Percentiles rank a stretch among this genome's conserved stretches.
These are phyloP conservation scores for Xestoiulus laeticollis DNA, from an alignment of 2,888 invertebrate genomes.

Conservation along the genomic window DNA sequence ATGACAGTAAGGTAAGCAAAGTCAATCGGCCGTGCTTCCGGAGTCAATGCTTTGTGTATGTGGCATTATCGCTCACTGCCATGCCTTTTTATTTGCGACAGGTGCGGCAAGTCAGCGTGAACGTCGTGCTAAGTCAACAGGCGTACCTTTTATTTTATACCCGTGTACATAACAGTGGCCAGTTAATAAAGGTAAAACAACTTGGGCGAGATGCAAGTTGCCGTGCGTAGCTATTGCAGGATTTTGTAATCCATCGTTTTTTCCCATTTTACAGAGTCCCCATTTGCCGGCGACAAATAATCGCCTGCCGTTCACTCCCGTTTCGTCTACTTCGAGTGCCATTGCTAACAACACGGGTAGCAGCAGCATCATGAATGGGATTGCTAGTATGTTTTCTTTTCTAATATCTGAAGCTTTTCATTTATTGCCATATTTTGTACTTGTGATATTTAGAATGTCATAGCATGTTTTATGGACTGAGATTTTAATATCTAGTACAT, in stretches of 20 bases:
- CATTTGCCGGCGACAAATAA: slow-evolving; percentile 43
- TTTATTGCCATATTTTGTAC: no score
- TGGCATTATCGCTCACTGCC: not conserved
- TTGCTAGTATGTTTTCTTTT: slow-evolving; percentile 43
- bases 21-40: no score
- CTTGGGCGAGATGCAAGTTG: not conserved
- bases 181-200: slow-evolving; percentile 54
- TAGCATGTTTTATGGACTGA: no score
- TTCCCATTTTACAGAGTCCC: slow-evolving; percentile 45
- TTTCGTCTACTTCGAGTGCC: slow-evolving; percentile 8
- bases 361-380: slow-evolving; percentile 27
- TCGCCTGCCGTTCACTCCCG: slow-evolving; percentile 23
- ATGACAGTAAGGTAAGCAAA: slow-evolving; percentile 72
- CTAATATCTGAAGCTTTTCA: no score
- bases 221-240: not conserved
- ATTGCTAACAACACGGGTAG: not conserved
- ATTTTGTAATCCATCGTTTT: not conserved
- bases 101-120: slow-evolving; percentile 79
- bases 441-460: no score
- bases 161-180: slow-evolving; percentile 55
- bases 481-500: no score
- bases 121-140: slow-evolving; percentile 71
- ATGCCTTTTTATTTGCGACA: slow-evolving; percentile 58
- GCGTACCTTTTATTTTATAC: slow-evolving; percentile 91
- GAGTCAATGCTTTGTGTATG: not conserved